Percentiles rank a stretch among this genome's conserved stretches.
Evolutionary conservation across 2,113 vertebrate genomes (phyloP).

Genomic region (Lamprotornis superbus): DNA sequence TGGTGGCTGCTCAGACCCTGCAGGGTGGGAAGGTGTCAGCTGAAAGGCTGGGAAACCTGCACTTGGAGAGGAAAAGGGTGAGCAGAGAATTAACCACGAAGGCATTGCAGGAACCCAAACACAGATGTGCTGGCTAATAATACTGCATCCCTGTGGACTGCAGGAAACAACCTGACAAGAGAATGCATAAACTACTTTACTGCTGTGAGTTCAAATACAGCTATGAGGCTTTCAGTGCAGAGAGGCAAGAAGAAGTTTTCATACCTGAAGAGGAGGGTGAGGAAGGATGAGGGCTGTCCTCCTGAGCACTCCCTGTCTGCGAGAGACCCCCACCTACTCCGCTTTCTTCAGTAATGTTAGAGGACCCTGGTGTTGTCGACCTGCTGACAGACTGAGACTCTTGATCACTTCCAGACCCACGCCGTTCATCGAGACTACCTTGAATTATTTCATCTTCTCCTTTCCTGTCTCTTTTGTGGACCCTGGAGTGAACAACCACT

Average conservation of each 20-base stretch:
- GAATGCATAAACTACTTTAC: background rate
- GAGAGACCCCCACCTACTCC: constrained; percentile 92
- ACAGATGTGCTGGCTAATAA: constrained; percentile 8
- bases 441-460: constrained; percentile 85
- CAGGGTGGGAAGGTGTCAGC: background rate
- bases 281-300: constrained; percentile 97
- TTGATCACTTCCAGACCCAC: constrained; percentile 95
- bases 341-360: constrained; percentile 96
- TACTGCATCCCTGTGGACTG: background rate
- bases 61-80: background rate
- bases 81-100: background rate
- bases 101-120: background rate
- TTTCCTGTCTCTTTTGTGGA: constrained; percentile 92
- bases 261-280: constrained; percentile 97
- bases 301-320: constrained; percentile 94
- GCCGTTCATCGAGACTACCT: constrained; percentile 85
- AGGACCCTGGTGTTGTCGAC: constrained; percentile 95
- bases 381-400: constrained; percentile 98
- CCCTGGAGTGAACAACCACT: constrained; percentile 95
- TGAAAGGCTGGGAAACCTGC: background rate
- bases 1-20: background rate
- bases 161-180: constrained; percentile 2
- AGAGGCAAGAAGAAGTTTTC: constrained; percentile 31
- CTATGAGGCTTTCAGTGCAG: background rate
- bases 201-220: background rate